These are phyloP conservation scores for Drosophila cognata DNA, from an alignment of 2,888 invertebrate species.

Conservation along the genomic window DNA sequence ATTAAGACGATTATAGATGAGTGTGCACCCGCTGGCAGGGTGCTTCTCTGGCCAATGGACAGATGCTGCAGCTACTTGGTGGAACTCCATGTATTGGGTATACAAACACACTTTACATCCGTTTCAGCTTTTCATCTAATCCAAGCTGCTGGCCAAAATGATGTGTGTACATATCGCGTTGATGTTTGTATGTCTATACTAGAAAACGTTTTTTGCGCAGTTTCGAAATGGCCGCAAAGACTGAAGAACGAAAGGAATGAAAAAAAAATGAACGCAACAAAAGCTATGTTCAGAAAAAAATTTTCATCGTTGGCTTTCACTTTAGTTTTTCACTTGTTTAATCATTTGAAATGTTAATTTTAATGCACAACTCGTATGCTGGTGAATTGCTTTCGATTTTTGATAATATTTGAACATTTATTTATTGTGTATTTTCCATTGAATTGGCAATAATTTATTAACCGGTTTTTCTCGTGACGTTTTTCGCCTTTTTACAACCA, in stretches of 20 bases:
- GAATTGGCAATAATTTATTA: conserved; percentile 82
- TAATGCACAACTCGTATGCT: conserved; percentile 22
- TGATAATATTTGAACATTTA: conserved; percentile 56
- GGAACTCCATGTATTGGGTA: conserved; percentile 19
- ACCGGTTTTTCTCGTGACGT: conserved; percentile 82
- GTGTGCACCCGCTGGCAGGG: conserved; percentile 21
- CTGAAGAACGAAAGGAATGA: conserved; percentile 35
- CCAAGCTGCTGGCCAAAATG: conserved; percentile 15
- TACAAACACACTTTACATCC: conserved; percentile 36
- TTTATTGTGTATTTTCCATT: conserved; percentile 67
- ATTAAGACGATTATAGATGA: conserved; percentile 17
- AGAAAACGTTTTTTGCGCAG: conserved; percentile 71
- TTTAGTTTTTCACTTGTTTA: conserved; percentile 48
- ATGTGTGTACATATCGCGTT: conserved; percentile 13
- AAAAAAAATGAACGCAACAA: conserved; percentile 45
- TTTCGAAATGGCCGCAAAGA: conserved; percentile 70
- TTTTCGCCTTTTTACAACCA: conserved; percentile 80
- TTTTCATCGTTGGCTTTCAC: conserved; percentile 57
- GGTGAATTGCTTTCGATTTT: conserved; percentile 27
- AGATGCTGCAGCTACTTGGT: conserved; percentile 3
- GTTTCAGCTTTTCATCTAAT: conserved; percentile 32
- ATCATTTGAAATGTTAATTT: conserved; percentile 22
- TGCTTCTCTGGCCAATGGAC: conserved; percentile 46
- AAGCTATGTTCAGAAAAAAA: conserved; percentile 56
- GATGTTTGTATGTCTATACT: conserved; percentile 21